Evolutionary conservation across 2,797 vertebrate species (phyloP).

Genomic region (Chaetophractus vellerosus): DNA sequence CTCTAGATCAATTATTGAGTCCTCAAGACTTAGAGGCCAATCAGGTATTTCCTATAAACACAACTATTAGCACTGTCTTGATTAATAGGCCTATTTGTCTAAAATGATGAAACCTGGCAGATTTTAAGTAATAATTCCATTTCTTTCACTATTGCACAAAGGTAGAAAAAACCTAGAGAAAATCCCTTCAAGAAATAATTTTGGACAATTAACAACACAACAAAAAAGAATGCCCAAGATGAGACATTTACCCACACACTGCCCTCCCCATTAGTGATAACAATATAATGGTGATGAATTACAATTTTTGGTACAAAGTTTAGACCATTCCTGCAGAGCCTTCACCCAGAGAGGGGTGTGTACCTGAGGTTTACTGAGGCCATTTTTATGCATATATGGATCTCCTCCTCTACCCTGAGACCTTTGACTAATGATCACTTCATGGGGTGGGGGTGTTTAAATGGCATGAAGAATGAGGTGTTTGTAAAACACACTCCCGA

Average conservation of each 20-base stretch:
- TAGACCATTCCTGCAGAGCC: background rate
- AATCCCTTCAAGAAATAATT: conserved; percentile 39
- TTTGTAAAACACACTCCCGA: background rate
- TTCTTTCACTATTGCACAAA: conserved; percentile 36
- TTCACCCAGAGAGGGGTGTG: background rate
- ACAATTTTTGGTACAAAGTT: background rate
- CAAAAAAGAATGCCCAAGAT: background rate
- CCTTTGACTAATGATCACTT: background rate
- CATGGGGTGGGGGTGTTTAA: no score
- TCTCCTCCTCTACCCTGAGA: background rate
- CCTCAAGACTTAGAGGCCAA: background rate
- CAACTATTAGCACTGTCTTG: background rate
- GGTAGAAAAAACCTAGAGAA: background rate
- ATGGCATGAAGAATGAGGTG: background rate
- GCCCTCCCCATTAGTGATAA: background rate
- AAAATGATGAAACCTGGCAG: conserved; percentile 9
- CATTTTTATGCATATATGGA: background rate
- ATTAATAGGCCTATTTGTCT: background rate
- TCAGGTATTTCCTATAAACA: background rate
- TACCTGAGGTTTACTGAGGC: background rate
- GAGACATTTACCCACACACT: background rate
- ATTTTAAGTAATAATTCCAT: background rate
- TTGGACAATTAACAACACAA: background rate
- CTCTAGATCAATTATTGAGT: background rate
- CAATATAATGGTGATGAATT: background rate